Conservation (phyloP, 2,888 invertebrate genomes). For the Blastobasis adustella region DNA sequence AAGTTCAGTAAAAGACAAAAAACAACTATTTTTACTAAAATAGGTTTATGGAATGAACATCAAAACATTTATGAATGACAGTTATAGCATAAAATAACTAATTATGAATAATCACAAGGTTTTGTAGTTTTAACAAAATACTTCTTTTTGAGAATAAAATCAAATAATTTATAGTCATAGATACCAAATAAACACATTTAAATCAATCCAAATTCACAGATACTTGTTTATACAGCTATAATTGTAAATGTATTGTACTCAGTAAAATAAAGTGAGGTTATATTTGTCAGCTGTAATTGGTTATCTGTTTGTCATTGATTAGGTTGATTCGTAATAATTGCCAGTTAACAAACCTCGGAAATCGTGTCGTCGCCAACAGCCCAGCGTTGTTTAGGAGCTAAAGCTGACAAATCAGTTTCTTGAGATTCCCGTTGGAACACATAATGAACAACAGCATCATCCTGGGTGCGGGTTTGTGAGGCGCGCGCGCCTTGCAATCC, state of each 20-base stretch:
- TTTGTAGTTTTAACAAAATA: neutral
- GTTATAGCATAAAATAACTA: no score
- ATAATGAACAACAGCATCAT: slow-evolving; percentile 95
- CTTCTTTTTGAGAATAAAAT: neutral
- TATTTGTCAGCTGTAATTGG: neutral
- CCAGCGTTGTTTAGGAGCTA: slow-evolving; percentile 88
- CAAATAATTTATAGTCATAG: neutral
- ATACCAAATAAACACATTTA: no score
- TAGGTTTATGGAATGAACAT: no score
- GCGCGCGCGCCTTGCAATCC: slow-evolving; percentile 77
- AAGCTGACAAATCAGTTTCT: slow-evolving; percentile 85
- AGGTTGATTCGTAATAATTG: slow-evolving; percentile 20
- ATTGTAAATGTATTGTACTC: no score
- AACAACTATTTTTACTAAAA: no score
- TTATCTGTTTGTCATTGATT: slow-evolving; percentile 2
- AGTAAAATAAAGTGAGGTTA: neutral
- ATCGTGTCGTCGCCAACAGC: slow-evolving; percentile 91
- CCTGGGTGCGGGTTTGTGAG: slow-evolving; percentile 81
- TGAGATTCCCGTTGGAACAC: slow-evolving; percentile 88
- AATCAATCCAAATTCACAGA: no score
- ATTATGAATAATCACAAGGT: no score
- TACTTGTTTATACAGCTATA: no score
- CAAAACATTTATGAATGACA: no score
- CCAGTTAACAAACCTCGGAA: slow-evolving; percentile 81
- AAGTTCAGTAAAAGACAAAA: no score